Conservation (phyloP, 1,140 invertebrate genomes). For the Brachionus calyciflorus region DNA sequence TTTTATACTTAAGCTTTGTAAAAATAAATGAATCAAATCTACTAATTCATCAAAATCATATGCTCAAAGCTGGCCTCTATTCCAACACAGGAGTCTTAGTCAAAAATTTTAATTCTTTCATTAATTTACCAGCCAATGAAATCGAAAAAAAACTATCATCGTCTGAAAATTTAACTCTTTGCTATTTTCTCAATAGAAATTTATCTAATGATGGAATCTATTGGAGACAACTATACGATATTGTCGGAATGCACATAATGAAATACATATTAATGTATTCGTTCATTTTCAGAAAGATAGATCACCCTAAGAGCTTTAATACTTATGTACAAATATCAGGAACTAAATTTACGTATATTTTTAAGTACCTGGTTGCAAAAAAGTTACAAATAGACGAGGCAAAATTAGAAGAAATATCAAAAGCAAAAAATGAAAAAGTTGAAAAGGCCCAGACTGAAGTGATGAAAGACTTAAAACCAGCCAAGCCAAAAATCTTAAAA, state of each 20-base stretch:
- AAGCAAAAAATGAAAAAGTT: not conserved
- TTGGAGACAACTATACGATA: slow-evolving; percentile 25
- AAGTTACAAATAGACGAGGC: not conserved
- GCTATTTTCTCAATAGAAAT: slow-evolving; percentile 13
- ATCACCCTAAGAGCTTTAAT: not conserved
- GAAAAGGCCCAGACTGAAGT: not conserved
- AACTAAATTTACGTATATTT: not conserved
- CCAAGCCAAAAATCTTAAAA: slow-evolving; percentile 7
- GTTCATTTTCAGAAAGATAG: not conserved
- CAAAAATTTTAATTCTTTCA: slow-evolving; percentile 1
- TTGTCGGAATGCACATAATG: slow-evolving; percentile 17
- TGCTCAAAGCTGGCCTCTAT: slow-evolving; percentile 6
- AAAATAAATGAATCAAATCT: slow-evolving; percentile 38
- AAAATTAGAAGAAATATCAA: not conserved
- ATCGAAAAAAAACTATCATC: slow-evolving; percentile 9
- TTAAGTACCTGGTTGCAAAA: slow-evolving; percentile 8
- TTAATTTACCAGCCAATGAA: not conserved
- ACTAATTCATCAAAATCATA: not conserved
- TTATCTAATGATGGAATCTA: not conserved
- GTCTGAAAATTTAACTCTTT: slow-evolving; percentile 13
- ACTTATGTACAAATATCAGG: slow-evolving; percentile 42
- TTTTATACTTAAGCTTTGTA: slow-evolving; percentile 28
- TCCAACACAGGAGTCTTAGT: not conserved
- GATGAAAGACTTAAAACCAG: not conserved
- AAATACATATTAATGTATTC: slow-evolving; percentile 44